Evolutionary conservation across 2,888 invertebrate genomes (phyloP).

Genomic region (Subacronicta megacephala): DNA sequence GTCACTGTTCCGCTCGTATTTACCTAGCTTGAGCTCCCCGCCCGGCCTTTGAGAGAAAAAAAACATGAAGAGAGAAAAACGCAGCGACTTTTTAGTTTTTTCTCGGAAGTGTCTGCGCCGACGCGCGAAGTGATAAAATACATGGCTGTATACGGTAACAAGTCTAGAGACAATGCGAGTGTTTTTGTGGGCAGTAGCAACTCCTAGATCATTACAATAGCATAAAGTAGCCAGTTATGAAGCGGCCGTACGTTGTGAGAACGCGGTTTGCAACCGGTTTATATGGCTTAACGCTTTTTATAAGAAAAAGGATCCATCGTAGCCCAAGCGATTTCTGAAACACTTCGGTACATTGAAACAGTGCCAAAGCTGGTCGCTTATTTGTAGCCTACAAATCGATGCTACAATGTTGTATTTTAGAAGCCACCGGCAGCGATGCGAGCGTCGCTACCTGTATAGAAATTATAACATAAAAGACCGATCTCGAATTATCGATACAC

Average conservation of each 20-base stretch:
- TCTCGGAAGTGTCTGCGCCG: conserved; percentile 72
- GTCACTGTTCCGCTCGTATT: conserved; percentile 59
- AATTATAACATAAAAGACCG: conserved; percentile 77
- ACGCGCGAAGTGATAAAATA: conserved; percentile 81
- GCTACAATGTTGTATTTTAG: conserved; percentile 52
- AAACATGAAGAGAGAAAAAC: conserved; percentile 48
- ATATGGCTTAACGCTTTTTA: conserved; percentile 78
- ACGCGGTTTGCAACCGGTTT: conserved; percentile 80
- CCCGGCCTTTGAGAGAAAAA: conserved; percentile 48
- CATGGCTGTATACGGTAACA: conserved; percentile 72
- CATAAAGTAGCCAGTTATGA: conserved; percentile 87
- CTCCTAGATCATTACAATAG: conserved; percentile 87
- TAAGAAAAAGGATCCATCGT: conserved; percentile 73
- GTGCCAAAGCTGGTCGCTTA: conserved; percentile 46
- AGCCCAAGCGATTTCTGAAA: conserved; percentile 70
- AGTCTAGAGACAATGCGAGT: conserved; percentile 81
- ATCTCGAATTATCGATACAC: conserved; percentile 86
- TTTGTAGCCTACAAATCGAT: conserved; percentile 49
- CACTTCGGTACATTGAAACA: conserved; percentile 57
- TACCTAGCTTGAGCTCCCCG: conserved; percentile 55
- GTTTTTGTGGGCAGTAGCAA: conserved; percentile 80
- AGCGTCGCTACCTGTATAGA: conserved; percentile 65
- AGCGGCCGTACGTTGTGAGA: conserved; percentile 77
- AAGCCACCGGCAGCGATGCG: conserved; percentile 55
- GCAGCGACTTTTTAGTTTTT: conserved; percentile 60